phyloP scores from a whole-genome alignment of 2,797 vertebrate genomes.

The Chelon labrosus region DNA sequence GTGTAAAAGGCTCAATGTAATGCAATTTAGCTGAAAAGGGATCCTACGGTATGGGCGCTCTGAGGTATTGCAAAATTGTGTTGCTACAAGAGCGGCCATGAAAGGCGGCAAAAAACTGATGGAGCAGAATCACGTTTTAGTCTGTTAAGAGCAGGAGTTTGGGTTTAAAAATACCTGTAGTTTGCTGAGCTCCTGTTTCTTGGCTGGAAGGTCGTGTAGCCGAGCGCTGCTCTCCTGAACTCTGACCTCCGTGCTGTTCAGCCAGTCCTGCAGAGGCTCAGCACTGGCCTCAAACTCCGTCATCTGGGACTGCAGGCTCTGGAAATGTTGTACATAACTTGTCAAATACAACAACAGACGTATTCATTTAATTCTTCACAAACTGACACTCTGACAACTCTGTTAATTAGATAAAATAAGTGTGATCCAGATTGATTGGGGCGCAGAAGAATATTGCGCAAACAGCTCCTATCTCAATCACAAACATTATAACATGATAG shows the following conservation, averaged over 20 bases:
- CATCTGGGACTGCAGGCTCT: constrained; percentile 96
- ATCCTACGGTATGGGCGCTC: constrained; percentile 9
- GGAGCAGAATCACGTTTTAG: constrained; percentile 15
- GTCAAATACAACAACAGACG: constrained; percentile 6
- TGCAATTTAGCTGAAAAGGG: constrained; percentile 36
- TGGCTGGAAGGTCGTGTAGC: constrained; percentile 93
- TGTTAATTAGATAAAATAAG: background rate
- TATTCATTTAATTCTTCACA: background rate
- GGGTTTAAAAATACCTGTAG: constrained; percentile 87
- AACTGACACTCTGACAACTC: background rate
- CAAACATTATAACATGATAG: background rate
- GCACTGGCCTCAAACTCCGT: constrained; percentile 93
- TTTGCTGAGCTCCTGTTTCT: constrained; percentile 93
- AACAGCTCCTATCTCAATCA: background rate
- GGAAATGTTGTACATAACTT: constrained; percentile 11
- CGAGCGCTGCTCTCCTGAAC: constrained; percentile 91
- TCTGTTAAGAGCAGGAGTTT: background rate
- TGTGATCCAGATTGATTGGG: no score
- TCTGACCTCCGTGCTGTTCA: constrained; percentile 88
- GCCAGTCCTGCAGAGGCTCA: constrained; percentile 94
- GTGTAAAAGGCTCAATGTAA: constrained; percentile 30
- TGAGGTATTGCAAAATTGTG: constrained; percentile 12
- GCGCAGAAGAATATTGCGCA: background rate
- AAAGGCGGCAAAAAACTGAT: constrained; percentile 24
- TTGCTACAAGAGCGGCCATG: constrained; percentile 14